phyloP scores from a whole-genome alignment of 2,113 vertebrate species.

The Ahaetulla prasina region DNA sequence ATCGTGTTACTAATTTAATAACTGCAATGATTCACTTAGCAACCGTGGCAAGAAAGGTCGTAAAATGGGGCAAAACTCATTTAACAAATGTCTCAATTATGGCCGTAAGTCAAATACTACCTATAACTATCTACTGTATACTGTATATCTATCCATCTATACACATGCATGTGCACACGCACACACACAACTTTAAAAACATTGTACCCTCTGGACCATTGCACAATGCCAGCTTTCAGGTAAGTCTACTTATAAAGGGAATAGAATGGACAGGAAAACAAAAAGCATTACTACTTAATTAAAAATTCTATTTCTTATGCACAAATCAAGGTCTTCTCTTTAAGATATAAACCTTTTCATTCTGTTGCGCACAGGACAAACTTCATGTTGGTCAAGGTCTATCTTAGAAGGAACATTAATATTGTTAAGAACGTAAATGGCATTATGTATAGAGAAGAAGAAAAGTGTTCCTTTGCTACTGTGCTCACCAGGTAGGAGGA shows the following conservation, averaged over 20 bases:
- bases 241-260: not conserved
- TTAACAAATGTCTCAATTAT: not conserved
- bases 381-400: not conserved
- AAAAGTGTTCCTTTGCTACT: not conserved
- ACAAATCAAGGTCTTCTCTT: not conserved
- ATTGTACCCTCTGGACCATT: not conserved
- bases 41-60: not conserved
- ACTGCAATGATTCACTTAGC: not conserved
- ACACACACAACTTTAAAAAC: not conserved
- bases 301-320: not conserved
- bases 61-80: not conserved
- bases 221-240: not conserved
- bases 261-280: not conserved
- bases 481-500: not conserved
- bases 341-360: not conserved
- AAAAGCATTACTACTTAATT: not conserved
- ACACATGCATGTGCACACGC: not conserved
- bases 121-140: not conserved
- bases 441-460: not conserved
- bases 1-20: not conserved
- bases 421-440: not conserved
- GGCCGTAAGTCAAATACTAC: not conserved
- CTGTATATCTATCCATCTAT: not conserved
- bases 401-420: not conserved
- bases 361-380: not conserved